phyloP scores from a whole-genome alignment of 1,140 invertebrate species.

The Chrysoperla carnea region DNA sequence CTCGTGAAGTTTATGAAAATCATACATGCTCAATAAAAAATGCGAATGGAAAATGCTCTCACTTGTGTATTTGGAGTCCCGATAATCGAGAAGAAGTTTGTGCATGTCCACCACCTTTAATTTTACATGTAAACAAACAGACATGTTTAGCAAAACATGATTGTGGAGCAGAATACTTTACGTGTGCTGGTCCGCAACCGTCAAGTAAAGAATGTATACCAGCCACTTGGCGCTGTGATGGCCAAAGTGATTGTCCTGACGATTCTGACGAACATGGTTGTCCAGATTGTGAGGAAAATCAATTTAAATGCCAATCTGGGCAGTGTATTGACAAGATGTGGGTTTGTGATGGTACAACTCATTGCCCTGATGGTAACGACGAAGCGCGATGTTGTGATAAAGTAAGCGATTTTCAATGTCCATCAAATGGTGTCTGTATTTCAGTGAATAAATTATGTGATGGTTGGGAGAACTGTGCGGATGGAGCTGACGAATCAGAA shows the following conservation, averaged over 20 bases:
- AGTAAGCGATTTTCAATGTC: constrained; percentile 25
- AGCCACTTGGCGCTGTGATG: constrained; percentile 65
- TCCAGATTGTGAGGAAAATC: constrained; percentile 36
- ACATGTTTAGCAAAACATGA: constrained; percentile 52
- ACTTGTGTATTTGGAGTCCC: constrained; percentile 43
- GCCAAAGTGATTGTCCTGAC: constrained; percentile 66
- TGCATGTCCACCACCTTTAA: constrained; percentile 57
- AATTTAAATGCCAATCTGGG: constrained; percentile 56
- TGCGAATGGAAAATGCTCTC: constrained; percentile 32
- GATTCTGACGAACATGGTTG: constrained; percentile 65
- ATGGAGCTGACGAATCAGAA: constrained; percentile 49
- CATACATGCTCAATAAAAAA: constrained; percentile 23
- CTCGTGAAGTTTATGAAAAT: constrained; percentile 12
- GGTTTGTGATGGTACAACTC: constrained; percentile 52
- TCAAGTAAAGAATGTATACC: constrained; percentile 60
- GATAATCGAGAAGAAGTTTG: constrained; percentile 34
- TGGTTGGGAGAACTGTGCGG: constrained; percentile 49
- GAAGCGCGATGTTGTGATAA: constrained; percentile 38
- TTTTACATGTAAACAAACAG: constrained; percentile 45
- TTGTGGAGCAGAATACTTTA: constrained; percentile 61
- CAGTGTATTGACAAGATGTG: constrained; percentile 55
- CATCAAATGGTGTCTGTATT: constrained; percentile 5
- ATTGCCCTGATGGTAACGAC: constrained; percentile 52
- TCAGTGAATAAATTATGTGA: constrained; percentile 30
- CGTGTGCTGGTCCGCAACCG: constrained; percentile 36